phyloP scores from a whole-genome alignment of 2,113 vertebrate species.

The Centrocercus urophasianus region DNA sequence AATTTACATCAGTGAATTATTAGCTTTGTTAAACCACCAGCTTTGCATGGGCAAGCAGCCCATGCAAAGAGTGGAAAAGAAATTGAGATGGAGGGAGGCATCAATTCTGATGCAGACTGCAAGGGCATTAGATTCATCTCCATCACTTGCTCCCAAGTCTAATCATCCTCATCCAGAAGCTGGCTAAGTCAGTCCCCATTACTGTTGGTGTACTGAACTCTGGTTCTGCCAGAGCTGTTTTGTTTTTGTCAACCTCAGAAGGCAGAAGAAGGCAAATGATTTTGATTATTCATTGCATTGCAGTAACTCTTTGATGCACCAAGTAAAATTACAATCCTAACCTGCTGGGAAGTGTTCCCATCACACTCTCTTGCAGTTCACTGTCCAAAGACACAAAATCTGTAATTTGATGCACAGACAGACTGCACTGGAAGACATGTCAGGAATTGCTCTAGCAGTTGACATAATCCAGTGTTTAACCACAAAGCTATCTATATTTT shows the following conservation, averaged over 20 bases:
- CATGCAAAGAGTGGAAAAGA: background rate
- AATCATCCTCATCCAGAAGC: background rate
- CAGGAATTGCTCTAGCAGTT: background rate
- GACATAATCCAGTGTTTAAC: background rate
- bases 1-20: background rate
- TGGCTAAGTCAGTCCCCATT: background rate
- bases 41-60: background rate
- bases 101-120: background rate
- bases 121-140: background rate
- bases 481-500: background rate
- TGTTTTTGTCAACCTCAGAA: background rate
- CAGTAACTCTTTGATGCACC: background rate
- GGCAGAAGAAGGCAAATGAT: background rate
- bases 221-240: background rate
- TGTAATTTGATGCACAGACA: background rate
- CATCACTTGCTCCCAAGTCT: fast-evolving
- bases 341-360: background rate
- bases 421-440: background rate
- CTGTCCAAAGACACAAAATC: background rate
- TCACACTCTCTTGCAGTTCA: background rate
- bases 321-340: background rate
- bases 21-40: background rate
- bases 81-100: background rate
- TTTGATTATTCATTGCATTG: fast-evolving
- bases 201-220: background rate